phyloP scores from a whole-genome alignment of 1,140 invertebrate genomes.

The Trinorchestia longiramus region DNA sequence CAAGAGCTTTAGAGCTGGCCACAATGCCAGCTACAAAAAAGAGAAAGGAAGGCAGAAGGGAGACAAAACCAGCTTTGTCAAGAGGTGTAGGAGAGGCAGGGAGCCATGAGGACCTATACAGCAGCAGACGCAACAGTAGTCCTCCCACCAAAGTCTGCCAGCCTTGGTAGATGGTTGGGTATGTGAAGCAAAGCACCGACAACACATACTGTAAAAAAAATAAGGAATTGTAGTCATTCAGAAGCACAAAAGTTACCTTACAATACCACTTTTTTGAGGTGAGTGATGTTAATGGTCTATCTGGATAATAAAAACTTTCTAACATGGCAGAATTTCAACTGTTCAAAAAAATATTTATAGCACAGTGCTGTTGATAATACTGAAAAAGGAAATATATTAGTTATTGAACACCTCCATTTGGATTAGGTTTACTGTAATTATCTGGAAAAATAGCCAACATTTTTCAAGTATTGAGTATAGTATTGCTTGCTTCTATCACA shows the following conservation, averaged over 20 bases:
- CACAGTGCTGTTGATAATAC: too few species aligned
- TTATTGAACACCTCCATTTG: too few species aligned
- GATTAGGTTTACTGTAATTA: too few species aligned
- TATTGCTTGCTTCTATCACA: too few species aligned
- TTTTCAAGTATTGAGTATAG: too few species aligned
- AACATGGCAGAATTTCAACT: too few species aligned
- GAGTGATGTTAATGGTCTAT: too few species aligned
- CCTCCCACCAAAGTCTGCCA: constrained; percentile 72
- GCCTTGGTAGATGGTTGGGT: constrained; percentile 72
- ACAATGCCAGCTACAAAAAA: constrained; percentile 68
- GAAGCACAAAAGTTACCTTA: neutral
- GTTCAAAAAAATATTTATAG: too few species aligned
- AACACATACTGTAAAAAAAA: constrained; percentile 70
- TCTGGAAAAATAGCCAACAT: too few species aligned
- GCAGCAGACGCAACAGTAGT: constrained; percentile 69
- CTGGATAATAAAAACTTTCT: too few species aligned
- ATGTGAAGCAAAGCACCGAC: constrained; percentile 71
- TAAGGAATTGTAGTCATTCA: neutral
- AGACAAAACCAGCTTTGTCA: constrained; percentile 68
- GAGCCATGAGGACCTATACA: constrained; percentile 66
- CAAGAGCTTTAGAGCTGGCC: constrained; percentile 70
- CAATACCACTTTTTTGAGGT: too few species aligned
- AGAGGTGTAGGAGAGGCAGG: constrained; percentile 65
- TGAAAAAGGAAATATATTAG: too few species aligned
- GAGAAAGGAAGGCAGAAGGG: constrained; percentile 68